These are phyloP conservation scores for Aradophagus sp. DNA, from an alignment of 1,140 invertebrate species.

Conservation along the genomic window DNA sequence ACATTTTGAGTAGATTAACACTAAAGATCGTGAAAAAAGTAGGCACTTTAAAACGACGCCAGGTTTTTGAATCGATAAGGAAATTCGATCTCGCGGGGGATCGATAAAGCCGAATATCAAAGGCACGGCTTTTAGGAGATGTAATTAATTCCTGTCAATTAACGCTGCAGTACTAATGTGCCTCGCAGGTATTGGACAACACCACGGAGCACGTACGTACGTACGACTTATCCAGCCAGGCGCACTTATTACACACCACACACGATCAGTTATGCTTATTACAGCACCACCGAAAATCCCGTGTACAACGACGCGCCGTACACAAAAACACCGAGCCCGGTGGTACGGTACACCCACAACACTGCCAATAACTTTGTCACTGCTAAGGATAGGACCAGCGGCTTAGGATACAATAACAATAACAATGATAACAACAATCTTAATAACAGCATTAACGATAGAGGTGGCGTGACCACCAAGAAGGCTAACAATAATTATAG, in stretches of 20 bases:
- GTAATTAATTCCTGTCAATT: slow-evolving; percentile 2
- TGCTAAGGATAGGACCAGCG: slow-evolving; percentile 31
- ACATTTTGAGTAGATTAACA: too few relatives aligned
- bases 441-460: slow-evolving; percentile 51
- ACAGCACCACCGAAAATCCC: slow-evolving; percentile 38
- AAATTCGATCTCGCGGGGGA: too few relatives aligned
- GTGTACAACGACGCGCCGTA: slow-evolving; percentile 34
- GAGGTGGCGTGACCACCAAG: slow-evolving; percentile 58
- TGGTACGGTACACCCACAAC: slow-evolving; percentile 60
- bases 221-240: slow-evolving; percentile 59
- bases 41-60: too few relatives aligned
- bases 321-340: slow-evolving; percentile 41
- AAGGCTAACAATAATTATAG: slow-evolving; percentile 58
- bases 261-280: slow-evolving; percentile 56
- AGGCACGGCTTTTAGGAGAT: not conserved
- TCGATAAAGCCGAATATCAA: too few relatives aligned
- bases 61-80: too few relatives aligned
- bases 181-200: slow-evolving; percentile 70
- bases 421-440: slow-evolving; percentile 41
- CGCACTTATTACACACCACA: slow-evolving; percentile 59
- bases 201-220: slow-evolving; percentile 63
- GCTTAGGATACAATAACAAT: slow-evolving; percentile 45
- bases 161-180: slow-evolving; percentile 34
- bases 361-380: slow-evolving; percentile 63
- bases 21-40: too few relatives aligned